These are phyloP conservation scores for Philopotamus ludificatus DNA, from an alignment of 1,140 invertebrate species.

Conservation along the genomic window DNA sequence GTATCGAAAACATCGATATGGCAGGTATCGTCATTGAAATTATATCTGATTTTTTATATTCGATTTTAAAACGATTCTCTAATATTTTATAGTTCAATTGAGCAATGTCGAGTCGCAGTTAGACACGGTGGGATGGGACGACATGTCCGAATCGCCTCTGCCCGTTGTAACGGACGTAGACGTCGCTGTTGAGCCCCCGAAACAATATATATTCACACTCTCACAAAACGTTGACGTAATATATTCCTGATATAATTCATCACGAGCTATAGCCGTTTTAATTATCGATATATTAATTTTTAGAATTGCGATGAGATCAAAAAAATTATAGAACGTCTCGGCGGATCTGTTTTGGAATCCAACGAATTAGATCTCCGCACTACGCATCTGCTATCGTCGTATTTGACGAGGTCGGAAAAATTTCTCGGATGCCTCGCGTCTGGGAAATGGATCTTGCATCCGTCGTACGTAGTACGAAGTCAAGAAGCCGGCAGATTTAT, in stretches of 20 bases:
- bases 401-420: constrained; percentile 80
- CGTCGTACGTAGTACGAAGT: constrained; percentile 72
- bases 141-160: constrained; percentile 38
- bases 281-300: constrained; percentile 4
- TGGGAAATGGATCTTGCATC: constrained; percentile 84
- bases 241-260: not conserved
- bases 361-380: constrained; percentile 64
- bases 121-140: constrained; percentile 55
- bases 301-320: constrained; percentile 52
- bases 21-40: not conserved
- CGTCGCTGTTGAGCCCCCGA: constrained; percentile 2
- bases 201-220: constrained; percentile 47
- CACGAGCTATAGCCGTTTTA: not conserved
- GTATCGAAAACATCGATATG: not conserved
- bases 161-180: not conserved
- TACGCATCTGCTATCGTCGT: constrained; percentile 77
- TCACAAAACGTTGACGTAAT: constrained; percentile 53
- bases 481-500: constrained; percentile 64
- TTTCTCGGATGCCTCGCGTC: constrained; percentile 78
- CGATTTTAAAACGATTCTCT: not conserved
- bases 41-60: not conserved
- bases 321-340: constrained; percentile 60
- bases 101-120: constrained; percentile 46
- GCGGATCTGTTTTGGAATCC: constrained; percentile 64
- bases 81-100: not conserved